phyloP scores from a whole-genome alignment of 2,113 vertebrate genomes.

The Sitta europaea region DNA sequence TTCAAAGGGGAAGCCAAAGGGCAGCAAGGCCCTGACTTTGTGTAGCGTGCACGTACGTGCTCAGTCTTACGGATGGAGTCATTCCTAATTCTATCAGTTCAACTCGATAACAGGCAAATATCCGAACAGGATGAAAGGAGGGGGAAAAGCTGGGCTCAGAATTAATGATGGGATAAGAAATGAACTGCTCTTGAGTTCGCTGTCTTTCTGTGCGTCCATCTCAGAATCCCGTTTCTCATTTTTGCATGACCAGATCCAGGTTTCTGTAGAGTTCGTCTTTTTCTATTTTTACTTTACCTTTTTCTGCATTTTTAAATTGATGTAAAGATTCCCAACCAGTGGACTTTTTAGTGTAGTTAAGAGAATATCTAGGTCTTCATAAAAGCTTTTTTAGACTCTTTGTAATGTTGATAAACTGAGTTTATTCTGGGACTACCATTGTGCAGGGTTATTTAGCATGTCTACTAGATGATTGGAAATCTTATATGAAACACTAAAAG shows the following conservation, averaged over 20 bases:
- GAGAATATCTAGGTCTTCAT: conserved; percentile 54
- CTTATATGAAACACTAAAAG: conserved; percentile 79
- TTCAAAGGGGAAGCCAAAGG: neutral
- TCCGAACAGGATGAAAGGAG: neutral
- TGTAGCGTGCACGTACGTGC: fast-evolving
- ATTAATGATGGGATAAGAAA: neutral
- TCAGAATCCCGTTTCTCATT: neutral
- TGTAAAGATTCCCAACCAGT: conserved; percentile 53
- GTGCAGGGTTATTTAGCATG: conserved; percentile 60
- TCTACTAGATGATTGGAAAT: conserved; percentile 73
- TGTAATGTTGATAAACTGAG: conserved; percentile 55
- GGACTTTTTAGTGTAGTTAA: conserved; percentile 55
- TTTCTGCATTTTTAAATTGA: conserved; percentile 33
- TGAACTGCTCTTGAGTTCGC: conserved; percentile 18
- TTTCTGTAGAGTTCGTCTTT: conserved; percentile 33
- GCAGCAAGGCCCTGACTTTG: neutral
- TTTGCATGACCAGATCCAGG: neutral
- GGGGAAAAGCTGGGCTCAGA: neutral
- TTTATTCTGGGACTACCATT: conserved; percentile 57
- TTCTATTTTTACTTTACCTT: conserved; percentile 39
- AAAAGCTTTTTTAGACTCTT: conserved; percentile 60
- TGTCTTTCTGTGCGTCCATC: conserved; percentile 25
- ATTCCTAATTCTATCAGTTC: neutral
- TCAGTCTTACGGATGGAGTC: fast-evolving
- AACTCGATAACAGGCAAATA: neutral